A percentile compares a stretch with the other conserved stretches of the same genome.
Evolutionary conservation across 2,113 vertebrate genomes (phyloP).

Genomic region (Entelurus aequoreus): DNA sequence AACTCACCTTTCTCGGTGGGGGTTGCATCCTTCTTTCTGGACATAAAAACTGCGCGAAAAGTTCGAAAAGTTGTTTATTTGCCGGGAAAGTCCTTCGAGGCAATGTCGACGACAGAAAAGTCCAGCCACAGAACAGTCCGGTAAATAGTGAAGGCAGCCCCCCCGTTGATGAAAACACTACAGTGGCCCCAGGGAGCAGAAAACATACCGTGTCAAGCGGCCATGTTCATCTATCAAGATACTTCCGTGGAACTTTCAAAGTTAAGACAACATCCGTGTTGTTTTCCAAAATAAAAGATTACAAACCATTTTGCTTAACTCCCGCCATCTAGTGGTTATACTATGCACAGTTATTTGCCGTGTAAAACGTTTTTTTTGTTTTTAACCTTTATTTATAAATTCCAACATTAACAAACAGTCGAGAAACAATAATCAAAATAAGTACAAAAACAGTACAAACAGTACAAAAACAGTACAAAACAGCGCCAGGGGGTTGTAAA

Average conservation of each 20-base stretch:
- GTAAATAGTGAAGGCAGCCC: constrained; percentile 49
- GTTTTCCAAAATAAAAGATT: neutral
- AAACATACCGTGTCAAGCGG: constrained; percentile 33
- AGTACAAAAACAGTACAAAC: too few relatives aligned
- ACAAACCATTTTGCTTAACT: neutral
- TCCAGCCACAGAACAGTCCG: constrained; percentile 21
- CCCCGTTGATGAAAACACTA: constrained; percentile 50
- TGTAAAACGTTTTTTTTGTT: too few relatives aligned
- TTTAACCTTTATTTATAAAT: too few relatives aligned
- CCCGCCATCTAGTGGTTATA: too few relatives aligned
- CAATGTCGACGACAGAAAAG: neutral
- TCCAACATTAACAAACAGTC: too few relatives aligned
- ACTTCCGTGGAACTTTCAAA: neutral
- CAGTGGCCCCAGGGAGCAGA: constrained; percentile 55
- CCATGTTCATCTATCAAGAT: neutral
- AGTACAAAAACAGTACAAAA: too few relatives aligned
- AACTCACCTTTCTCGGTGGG: constrained; percentile 89
- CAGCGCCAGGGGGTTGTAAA: too few relatives aligned
- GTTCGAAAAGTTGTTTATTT: constrained; percentile 26
- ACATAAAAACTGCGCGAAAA: constrained; percentile 51
- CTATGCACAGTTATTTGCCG: too few relatives aligned
- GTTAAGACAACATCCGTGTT: neutral
- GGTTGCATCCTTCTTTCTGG: constrained; percentile 82
- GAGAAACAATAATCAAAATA: too few relatives aligned
- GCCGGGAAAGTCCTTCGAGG: constrained; percentile 13